Evolutionary conservation across 2,113 vertebrate species (phyloP), one percentile per base, ranked within the genome.

Genomic region (Orcinus orca): DNA sequence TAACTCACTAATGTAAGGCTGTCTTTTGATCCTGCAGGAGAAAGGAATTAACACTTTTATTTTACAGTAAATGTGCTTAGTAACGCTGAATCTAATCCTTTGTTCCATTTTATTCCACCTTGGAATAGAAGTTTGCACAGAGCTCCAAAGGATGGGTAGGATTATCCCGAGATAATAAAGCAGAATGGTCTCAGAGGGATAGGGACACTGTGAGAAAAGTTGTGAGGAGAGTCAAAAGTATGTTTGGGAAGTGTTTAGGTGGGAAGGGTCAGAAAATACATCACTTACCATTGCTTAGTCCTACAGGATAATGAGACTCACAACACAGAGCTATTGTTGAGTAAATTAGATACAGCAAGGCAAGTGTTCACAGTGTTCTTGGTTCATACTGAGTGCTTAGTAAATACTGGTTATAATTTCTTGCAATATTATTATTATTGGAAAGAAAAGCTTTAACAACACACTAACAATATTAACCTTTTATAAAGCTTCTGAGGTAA

Each of bases 21-120:
- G 93, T 88, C 73, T 81, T 97, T 88, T 92, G 89, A 96, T 96
- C 88, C 92, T 83, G n/a, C 80, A 63, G 44, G 65, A 21, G 53
- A 76, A 96, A 89, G 53, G 33, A 97, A 97, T 97, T 93, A 97
- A 80, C 23, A 33, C 63, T 92, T 79, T 93, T 90, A 96, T 85
- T 92, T 97, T 91, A 88, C 33, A 93, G 31, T 31, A 31, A 85
- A 81, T 88, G 36, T 44, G 47, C 67, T 93, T 87, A 83, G 62
- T 15, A 63, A 73, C 25, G 25, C 60, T 44, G 67, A 88, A 74
- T 81, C 67, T 80, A 55, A 77, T 47, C 62, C 94, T 93, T 58
- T 76, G 31, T 91, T 93, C 47, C 36, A 60, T 77, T 90, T 84
- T 62, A 88, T 92, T 71, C 36, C 23, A 68, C 13, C 36, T 65